Evolutionary conservation across 2,888 invertebrate genomes (phyloP), one percentile per base, ranked within the genome.

Genomic region (Ypsolopha scabrella): DNA sequence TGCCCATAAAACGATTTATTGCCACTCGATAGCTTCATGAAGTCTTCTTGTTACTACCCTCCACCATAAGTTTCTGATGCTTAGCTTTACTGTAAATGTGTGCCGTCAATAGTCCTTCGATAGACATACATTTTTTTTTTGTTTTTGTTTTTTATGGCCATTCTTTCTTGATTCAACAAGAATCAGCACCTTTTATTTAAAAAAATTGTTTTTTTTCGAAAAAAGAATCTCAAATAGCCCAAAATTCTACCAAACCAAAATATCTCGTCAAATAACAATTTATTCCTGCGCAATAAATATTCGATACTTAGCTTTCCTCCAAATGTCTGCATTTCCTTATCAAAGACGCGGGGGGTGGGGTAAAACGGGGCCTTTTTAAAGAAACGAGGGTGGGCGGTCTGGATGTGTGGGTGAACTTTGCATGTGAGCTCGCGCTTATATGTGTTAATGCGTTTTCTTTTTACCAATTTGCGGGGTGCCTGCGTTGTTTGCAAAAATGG

Each of bases 401-500:
- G 57, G 51, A 58, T 58, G 61, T 63, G 60, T 72, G 72, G 69
- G 80, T 70, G 75, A 58, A 71, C 61, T 64, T 55, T 53, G 51
- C 70, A 70, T 78, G 78, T 80, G 75, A 74, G 75, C 76, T 78
- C 73, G 76, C 70, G 82, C 81, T 81, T 85, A 85, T 83, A 85
- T 83, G 85, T 85, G 86, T 82, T 86, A 86, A 86, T 86, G 85
- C 82, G 85, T 85, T 86, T 86, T 86, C 83, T 86, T 86, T 86
- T 86, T 86, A 86, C 82, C 83, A 86, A 86, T 82, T 82, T 83
- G 74, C 76, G 63, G 67, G 74, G 76, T 76, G 76, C 65, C 78
- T 62, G 61, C 57, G 51, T 33, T 39, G 43, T 41, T 41, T 45
- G 41, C 39, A 38, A 52, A 37, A 50, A 53, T 53, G 50, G 11